Evolutionary conservation across 1,140 invertebrate species (phyloP), one percentile per base, ranked within the genome.

Genomic region (Cotesia glomerata): DNA sequence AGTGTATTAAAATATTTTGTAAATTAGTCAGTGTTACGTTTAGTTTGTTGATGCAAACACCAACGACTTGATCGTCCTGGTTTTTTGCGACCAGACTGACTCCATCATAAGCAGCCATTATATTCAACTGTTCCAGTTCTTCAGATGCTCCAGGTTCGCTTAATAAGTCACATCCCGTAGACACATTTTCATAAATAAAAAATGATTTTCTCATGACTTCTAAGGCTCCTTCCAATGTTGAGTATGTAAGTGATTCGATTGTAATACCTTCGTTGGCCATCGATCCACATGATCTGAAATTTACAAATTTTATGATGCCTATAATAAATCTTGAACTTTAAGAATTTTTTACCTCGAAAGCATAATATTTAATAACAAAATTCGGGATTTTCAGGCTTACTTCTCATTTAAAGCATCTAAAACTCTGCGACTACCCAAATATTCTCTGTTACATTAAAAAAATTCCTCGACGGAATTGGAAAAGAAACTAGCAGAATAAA

Each of bases 21-120:
- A 26, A 26, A 26, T 26, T 26, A 26, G 3, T 26, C 26, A 26
- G 26, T 26, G 1, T 49, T 76, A 89, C 91, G 84, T 92, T 90
- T 45, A 93, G 81, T 86, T 93, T 93, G 77, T 93, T 93, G 76
- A 93, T 91, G 5, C 88, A 79, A 0, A 88, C 91, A 0, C 90
- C 88, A 4, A 86, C 88, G 5, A 92, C 89, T 74, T 88, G 77
- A 2, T 82, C 11, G 81, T 91, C 2, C 77, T 69, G 4, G 49
- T 89, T 88, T 1, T 90, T 80, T 0, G 91, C 90, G 0, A 92
- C 85, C n/a, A 92, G 75, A 1, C 91, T 92, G 0, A 91, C 88
- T 0, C 91, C 91, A 76, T 93, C 91, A 64, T 89, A 82, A 0
- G 90, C 90, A 7, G 89, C 88, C 45, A 89, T 85, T 16, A 85